Conservation (phyloP, 2,797 vertebrate genomes). For the Eremophila alpestris region DNA sequence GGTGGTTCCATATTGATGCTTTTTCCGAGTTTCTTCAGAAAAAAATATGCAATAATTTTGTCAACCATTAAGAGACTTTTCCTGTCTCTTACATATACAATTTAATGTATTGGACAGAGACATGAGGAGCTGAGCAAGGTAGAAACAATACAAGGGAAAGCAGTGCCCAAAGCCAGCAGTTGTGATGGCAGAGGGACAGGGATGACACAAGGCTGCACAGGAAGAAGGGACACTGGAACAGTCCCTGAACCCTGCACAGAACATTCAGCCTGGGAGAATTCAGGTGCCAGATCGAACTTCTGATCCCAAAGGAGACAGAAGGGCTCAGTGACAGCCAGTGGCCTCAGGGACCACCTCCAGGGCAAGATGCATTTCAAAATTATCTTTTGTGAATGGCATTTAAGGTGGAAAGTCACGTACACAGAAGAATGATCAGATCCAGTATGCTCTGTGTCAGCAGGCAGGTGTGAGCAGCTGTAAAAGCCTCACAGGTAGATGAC, state of each 20-base stretch:
- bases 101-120: background rate
- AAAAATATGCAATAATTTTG: background rate
- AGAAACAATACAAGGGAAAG: background rate
- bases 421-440: background rate
- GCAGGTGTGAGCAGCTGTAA: background rate
- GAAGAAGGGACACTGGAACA: background rate
- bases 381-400: background rate
- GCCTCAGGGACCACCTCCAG: background rate
- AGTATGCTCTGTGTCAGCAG: background rate
- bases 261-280: background rate
- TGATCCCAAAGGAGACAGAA: background rate
- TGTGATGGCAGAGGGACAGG: background rate
- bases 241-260: background rate
- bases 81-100: background rate
- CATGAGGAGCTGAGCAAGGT: background rate
- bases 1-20: background rate
- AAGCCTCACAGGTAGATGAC: background rate
- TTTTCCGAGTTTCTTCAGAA: background rate
- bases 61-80: background rate
- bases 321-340: background rate
- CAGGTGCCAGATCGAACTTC: background rate
- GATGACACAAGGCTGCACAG: background rate
- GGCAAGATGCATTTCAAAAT: background rate
- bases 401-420: background rate
- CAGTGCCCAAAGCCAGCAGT: background rate